Evolutionary conservation across 2,888 invertebrate species (phyloP).

Genomic region (Pyrochroa serraticornis): DNA sequence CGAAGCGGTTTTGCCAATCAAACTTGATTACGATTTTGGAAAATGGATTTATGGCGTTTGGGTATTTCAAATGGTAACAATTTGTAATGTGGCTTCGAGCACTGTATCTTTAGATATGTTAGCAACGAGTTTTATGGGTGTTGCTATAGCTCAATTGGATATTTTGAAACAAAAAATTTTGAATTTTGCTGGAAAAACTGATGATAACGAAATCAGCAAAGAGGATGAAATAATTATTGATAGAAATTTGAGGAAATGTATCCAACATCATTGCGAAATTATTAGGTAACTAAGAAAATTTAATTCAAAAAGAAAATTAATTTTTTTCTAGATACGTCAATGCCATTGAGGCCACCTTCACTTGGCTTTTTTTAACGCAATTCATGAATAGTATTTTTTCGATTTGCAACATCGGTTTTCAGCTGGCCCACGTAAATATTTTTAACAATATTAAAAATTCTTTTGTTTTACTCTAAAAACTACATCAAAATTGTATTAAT

Average conservation of each 20-base stretch:
- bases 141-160: slow-evolving; percentile 39
- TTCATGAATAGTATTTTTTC: slow-evolving; percentile 40
- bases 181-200: slow-evolving; percentile 13
- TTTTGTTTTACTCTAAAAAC: no score
- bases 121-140: slow-evolving; percentile 38
- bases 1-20: slow-evolving; percentile 7
- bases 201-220: slow-evolving; percentile 1
- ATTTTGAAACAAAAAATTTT: slow-evolving; percentile 38
- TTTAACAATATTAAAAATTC: no score
- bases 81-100: slow-evolving; percentile 17
- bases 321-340: slow-evolving; percentile 35
- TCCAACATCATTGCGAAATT: slow-evolving; percentile 35
- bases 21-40: slow-evolving; percentile 23
- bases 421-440: slow-evolving; percentile 37
- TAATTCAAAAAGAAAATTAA: neutral
- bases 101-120: slow-evolving; percentile 43
- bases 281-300: slow-evolving; percentile 30
- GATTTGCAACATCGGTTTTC: slow-evolving; percentile 44
- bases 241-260: slow-evolving; percentile 29
- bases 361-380: slow-evolving; percentile 36
- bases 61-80: slow-evolving; percentile 13
- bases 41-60: slow-evolving; percentile 9
- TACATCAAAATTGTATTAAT: no score
- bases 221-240: no score
- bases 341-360: slow-evolving; percentile 39